A percentile compares a stretch with the other conserved stretches of the same genome.
Evolutionary conservation across 2,113 vertebrate species (phyloP).

Genomic region (Myotis yumanensis): DNA sequence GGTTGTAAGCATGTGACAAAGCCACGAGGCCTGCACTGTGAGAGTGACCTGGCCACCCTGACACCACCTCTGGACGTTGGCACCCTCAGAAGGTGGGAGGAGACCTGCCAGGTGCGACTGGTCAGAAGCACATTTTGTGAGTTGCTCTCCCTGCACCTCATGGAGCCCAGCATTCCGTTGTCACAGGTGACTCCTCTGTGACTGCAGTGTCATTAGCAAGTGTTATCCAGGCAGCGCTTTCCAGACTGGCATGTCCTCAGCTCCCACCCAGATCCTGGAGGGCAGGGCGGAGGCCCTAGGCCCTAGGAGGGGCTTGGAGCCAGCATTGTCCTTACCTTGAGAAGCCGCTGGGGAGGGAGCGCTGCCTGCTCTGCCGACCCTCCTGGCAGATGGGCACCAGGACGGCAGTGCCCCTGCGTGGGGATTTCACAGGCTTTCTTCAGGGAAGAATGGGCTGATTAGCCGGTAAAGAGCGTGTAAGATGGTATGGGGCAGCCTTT

Average conservation of each 20-base stretch:
- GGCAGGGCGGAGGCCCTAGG: background rate
- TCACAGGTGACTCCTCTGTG: background rate
- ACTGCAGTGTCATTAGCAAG: slow-evolving; percentile 39
- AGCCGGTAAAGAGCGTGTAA: slow-evolving; percentile 87
- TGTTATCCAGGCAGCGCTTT: slow-evolving; percentile 39
- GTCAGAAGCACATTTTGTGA: background rate
- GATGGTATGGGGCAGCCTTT: slow-evolving; percentile 87
- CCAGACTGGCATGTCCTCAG: slow-evolving; percentile 37
- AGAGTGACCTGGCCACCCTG: background rate
- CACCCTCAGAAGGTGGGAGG: background rate
- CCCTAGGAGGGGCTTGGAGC: slow-evolving; percentile 2
- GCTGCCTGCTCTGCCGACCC: slow-evolving; percentile 82
- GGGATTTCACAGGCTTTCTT: slow-evolving; percentile 88
- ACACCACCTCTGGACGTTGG: background rate
- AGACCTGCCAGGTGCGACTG: background rate
- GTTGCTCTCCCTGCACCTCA: background rate
- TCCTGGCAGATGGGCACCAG: slow-evolving; percentile 88
- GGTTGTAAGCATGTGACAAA: background rate
- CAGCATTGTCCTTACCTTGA: slow-evolving; percentile 81
- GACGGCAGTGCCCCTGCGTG: slow-evolving; percentile 82
- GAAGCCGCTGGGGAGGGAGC: slow-evolving; percentile 81
- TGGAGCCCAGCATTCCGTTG: background rate
- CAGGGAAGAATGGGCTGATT: slow-evolving; percentile 88
- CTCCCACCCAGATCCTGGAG: slow-evolving; percentile 42
- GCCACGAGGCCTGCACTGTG: background rate